Evolutionary conservation across 2,113 vertebrate species (phyloP).

Genomic region (Pangasianodon gigas): DNA sequence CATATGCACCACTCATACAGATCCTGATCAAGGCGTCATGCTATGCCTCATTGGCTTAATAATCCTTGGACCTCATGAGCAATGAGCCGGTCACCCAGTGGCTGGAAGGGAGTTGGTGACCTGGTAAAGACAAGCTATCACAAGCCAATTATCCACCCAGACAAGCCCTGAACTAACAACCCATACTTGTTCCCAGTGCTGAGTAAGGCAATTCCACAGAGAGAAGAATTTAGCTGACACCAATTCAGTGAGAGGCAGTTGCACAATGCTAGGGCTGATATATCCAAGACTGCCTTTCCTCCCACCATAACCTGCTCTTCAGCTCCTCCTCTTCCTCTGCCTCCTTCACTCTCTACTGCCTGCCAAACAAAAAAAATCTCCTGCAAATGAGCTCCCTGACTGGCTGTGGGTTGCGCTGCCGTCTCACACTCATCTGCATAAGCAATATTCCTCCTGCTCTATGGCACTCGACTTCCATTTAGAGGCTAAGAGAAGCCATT

Average conservation of each 20-base stretch:
- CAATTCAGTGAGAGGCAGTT: neutral
- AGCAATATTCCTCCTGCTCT: conserved; percentile 47
- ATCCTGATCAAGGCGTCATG: conserved; percentile 22
- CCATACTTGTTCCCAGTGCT: neutral
- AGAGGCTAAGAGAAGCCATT: conserved; percentile 14
- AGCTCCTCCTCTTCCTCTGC: conserved; percentile 3
- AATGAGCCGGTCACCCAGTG: conserved; percentile 47
- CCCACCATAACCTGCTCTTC: conserved; percentile 24
- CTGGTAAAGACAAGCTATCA: conserved; percentile 43
- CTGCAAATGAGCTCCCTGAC: conserved; percentile 43
- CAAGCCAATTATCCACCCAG: conserved; percentile 46
- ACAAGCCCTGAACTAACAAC: conserved; percentile 34
- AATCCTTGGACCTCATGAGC: conserved; percentile 30
- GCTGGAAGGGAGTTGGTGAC: conserved; percentile 45
- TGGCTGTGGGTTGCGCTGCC: conserved; percentile 13
- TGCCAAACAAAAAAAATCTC: conserved; percentile 25
- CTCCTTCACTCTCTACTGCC: conserved; percentile 14
- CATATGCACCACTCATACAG: neutral
- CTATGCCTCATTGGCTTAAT: conserved; percentile 49
- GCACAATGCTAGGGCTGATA: neutral
- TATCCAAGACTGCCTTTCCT: conserved; percentile 29
- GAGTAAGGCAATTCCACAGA: neutral
- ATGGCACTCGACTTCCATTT: conserved; percentile 37
- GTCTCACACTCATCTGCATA: conserved; percentile 48
- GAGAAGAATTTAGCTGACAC: neutral